Evolutionary conservation across 2,888 invertebrate genomes (phyloP), one percentile per base, ranked within the genome.

Genomic region (Harmothoe impar): DNA sequence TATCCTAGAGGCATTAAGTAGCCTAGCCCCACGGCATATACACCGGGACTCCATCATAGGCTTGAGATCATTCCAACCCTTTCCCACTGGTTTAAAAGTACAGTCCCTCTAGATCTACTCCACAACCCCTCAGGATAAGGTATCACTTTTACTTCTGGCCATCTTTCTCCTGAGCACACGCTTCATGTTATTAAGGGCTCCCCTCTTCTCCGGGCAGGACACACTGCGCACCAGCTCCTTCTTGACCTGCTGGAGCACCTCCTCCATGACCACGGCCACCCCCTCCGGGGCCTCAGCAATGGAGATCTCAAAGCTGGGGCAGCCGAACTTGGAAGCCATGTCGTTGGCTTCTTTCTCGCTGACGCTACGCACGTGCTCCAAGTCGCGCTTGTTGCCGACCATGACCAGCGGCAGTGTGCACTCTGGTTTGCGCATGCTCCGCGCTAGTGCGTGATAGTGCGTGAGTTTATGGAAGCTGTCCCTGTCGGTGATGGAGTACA

Each of bases 401-500:
- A 94, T 91, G 3, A 94, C 94, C 12, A 94, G 56, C 0, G 94
- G 94, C 17, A 92, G 92, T 15, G 93, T 94, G 43, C 92, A 93
- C 90, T 93, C 94, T 52, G 72, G 35, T 35, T 84, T 72, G 35
- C 89, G 56, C 52, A 78, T 54, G 86, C 77, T 84, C 29, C 56
- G 56, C 31, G 51, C 72, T 23, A 35, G 56, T 31, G 81, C 52
- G 52, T 62, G 54, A 31, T 90, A 85, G 90, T 97, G 97, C 90
- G 97, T 97, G 90, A 98, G 97, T 95, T 97, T 98, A 95, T 97
- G 97, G 96, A 98, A 98, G 43, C 98, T 98, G 92, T 97, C 97
- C 88, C 98, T 96, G 96, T 98, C 98, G 0, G 98, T 98, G 94
- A 98, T 98, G 89, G 98, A 98, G 96, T 98, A 99, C 51, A 98